Percentiles rank a stretch among this genome's conserved stretches.
phyloP scores from a whole-genome alignment of 1,140 invertebrate species.

The Ceratina calcarata region DNA sequence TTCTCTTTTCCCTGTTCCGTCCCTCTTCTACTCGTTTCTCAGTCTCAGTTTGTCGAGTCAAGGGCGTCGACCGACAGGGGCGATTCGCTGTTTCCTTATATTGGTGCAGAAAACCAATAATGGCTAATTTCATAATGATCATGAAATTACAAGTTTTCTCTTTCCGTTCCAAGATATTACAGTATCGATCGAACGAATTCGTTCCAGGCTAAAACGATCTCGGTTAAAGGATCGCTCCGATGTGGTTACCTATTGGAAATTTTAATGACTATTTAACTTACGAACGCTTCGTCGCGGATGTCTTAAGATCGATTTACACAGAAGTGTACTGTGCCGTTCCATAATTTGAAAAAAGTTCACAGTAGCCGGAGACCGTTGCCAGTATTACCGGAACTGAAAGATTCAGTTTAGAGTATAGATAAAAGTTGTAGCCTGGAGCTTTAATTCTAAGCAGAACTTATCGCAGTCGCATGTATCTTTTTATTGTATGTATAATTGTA shows the following conservation, averaged over 20 bases:
- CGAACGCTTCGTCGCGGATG: not conserved
- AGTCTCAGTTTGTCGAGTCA: conserved; percentile 69
- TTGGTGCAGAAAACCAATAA: conserved; percentile 43
- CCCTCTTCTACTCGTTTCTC: conserved; percentile 51
- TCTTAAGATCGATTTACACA: conserved; percentile 2
- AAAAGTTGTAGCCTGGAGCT: too few relatives aligned
- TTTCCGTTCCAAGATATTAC: conserved; percentile 15
- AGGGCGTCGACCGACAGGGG: conserved; percentile 75
- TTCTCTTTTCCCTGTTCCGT: conserved; percentile 59
- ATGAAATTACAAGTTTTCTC: conserved; percentile 33
- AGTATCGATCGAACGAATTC: conserved; percentile 13
- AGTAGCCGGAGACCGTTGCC: not conserved
- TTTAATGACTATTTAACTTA: conserved; percentile 41
- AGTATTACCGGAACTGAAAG: too few relatives aligned
- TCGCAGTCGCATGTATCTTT: too few relatives aligned
- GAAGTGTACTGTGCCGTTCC: not conserved
- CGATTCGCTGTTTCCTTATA: conserved; percentile 55
- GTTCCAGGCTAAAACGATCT: not conserved
- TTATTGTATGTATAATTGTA: too few relatives aligned
- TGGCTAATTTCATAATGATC: conserved; percentile 35
- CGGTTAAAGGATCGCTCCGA: not conserved
- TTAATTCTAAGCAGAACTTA: too few relatives aligned
- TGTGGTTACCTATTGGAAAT: conserved; percentile 28
- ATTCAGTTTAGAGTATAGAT: too few relatives aligned
- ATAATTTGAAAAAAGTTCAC: not conserved